These are phyloP conservation scores for Polydesmus complanatus DNA, from an alignment of 2,888 invertebrate genomes.

Conservation along the genomic window DNA sequence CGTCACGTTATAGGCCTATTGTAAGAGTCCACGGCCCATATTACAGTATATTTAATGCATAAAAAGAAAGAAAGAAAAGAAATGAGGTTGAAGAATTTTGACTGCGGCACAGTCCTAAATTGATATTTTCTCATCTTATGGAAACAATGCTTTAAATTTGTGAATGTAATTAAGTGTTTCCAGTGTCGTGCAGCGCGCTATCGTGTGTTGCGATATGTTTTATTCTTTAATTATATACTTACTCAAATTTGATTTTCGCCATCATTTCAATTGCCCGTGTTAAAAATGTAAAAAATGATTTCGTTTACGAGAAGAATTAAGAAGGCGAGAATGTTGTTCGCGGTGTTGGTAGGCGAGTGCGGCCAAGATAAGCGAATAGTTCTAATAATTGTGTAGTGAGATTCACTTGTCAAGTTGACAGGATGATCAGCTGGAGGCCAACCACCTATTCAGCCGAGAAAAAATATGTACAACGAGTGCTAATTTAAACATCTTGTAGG, in stretches of 20 bases:
- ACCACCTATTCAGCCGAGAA: neutral
- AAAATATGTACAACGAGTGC: neutral
- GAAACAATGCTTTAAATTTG: neutral
- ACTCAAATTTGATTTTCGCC: neutral
- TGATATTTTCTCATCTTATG: too few relatives aligned
- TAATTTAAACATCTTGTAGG: neutral
- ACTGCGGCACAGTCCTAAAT: too few relatives aligned
- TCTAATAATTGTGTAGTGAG: neutral
- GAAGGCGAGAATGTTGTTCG: too few relatives aligned
- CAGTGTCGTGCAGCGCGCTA: neutral
- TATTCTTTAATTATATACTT: neutral
- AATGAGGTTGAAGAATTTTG: too few relatives aligned
- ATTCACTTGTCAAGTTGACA: neutral
- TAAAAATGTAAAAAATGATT: neutral
- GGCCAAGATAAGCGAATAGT: neutral
- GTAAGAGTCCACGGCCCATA: too few relatives aligned
- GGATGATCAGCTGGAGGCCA: neutral
- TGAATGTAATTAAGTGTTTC: neutral
- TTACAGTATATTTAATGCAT: too few relatives aligned
- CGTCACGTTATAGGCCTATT: too few relatives aligned
- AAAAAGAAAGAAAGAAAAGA: too few relatives aligned
- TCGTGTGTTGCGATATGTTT: neutral
- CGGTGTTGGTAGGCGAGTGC: too few relatives aligned
- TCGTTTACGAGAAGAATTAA: too few relatives aligned
- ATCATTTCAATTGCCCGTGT: neutral